Conservation (phyloP, 2,888 invertebrate genomes). For the Eulithis prunata region DNA sequence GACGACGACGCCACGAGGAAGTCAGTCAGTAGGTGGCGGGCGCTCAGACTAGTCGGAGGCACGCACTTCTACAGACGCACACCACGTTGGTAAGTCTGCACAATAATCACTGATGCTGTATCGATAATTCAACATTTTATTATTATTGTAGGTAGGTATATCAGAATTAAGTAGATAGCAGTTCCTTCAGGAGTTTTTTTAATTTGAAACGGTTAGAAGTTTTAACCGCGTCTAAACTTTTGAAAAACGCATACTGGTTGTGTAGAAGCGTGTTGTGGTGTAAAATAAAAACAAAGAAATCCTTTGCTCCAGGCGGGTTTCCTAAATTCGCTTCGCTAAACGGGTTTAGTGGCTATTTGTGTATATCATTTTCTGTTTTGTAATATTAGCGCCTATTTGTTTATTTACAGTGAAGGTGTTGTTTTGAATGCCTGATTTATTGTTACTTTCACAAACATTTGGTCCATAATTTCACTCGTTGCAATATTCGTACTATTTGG, state of each 20-base stretch:
- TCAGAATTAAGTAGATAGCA: too few relatives aligned
- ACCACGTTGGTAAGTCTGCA: constrained; percentile 5
- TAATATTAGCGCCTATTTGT: background rate
- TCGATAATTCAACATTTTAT: background rate
- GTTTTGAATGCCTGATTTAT: too few relatives aligned
- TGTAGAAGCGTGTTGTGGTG: background rate
- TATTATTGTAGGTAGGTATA: too few relatives aligned
- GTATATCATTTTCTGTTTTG: background rate
- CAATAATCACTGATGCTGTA: background rate
- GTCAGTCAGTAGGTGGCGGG: constrained; percentile 54
- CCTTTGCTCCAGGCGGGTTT: constrained; percentile 3
- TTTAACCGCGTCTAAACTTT: background rate
- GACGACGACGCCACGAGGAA: too few relatives aligned
- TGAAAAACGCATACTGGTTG: background rate
- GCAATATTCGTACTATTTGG: too few relatives aligned
- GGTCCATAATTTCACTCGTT: too few relatives aligned
- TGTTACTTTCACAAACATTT: too few relatives aligned
- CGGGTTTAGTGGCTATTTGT: constrained; percentile 18
- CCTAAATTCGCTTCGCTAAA: constrained; percentile 12
- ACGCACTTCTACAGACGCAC: background rate
- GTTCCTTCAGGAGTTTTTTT: too few relatives aligned
- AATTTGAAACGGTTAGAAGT: background rate
- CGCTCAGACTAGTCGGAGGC: constrained; percentile 46
- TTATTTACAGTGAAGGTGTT: background rate
- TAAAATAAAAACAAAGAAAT: constrained; percentile 9